Conservation (phyloP, 2,797 vertebrate genomes). For the Hemitrygon akajei region DNA sequence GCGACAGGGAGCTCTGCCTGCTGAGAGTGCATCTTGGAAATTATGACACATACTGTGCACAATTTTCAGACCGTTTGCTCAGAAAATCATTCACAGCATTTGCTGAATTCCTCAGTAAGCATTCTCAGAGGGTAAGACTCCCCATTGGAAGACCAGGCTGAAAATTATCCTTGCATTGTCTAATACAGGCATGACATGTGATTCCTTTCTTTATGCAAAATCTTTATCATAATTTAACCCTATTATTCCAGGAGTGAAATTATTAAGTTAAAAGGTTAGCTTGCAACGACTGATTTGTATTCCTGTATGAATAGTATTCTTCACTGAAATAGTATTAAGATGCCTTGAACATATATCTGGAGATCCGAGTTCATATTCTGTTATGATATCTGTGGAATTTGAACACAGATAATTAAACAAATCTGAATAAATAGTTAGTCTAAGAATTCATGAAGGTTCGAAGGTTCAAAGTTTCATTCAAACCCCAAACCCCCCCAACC, state of each 20-base stretch:
- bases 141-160: neutral
- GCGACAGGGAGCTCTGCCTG: neutral
- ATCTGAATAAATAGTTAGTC: too few species aligned
- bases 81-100: slow-evolving; percentile 3
- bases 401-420: too few species aligned
- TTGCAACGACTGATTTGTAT: neutral
- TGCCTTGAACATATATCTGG: too few species aligned
- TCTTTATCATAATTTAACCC: neutral
- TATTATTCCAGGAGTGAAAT: neutral
- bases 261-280: neutral
- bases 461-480: too few species aligned
- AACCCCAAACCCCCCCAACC: too few species aligned
- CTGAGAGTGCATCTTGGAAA: slow-evolving; percentile 4
- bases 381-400: too few species aligned
- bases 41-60: slow-evolving; percentile 2
- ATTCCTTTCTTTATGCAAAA: neutral
- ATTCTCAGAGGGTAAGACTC: neutral
- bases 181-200: neutral
- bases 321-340: too few species aligned
- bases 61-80: slow-evolving; percentile 5
- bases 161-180: neutral
- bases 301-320: neutral
- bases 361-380: too few species aligned
- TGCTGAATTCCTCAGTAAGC: neutral
- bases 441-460: too few species aligned